Evolutionary conservation across 2,797 vertebrate species (phyloP).

Genomic region (Takifugu rubripes): DNA sequence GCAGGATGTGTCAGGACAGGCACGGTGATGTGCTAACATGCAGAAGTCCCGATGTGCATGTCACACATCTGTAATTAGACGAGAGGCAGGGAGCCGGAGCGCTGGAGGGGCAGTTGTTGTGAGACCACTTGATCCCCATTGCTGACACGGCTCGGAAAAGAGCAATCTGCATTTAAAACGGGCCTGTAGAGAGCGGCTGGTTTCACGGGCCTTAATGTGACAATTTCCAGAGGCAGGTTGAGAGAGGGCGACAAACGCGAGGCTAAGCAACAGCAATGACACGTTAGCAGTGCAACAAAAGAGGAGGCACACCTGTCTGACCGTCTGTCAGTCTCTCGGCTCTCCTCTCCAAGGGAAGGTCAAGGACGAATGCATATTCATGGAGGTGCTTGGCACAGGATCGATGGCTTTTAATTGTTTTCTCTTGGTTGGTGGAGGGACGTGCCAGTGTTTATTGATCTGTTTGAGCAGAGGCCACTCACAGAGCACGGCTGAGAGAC

Average conservation of each 20-base stretch:
- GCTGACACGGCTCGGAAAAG: constrained; percentile 54
- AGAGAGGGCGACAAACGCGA: neutral
- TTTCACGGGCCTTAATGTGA: constrained; percentile 50
- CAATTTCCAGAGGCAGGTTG: constrained; percentile 23
- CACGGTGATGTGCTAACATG: constrained; percentile 72
- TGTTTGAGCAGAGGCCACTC: constrained; percentile 81
- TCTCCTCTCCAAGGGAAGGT: constrained; percentile 78
- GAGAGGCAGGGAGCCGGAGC: constrained; percentile 46
- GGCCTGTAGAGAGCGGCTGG: constrained; percentile 60
- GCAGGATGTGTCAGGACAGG: constrained; percentile 71
- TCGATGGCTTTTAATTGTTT: constrained; percentile 98
- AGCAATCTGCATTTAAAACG: constrained; percentile 53
- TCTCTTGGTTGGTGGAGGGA: constrained; percentile 91
- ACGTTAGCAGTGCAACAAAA: constrained; percentile 12
- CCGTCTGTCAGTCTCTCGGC: constrained; percentile 32
- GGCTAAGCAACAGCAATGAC: neutral
- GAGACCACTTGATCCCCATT: constrained; percentile 54
- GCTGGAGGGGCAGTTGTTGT: constrained; percentile 59
- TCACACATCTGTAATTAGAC: constrained; percentile 77
- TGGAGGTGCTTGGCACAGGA: constrained; percentile 83
- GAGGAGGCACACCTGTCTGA: constrained; percentile 39
- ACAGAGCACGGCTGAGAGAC: constrained; percentile 72
- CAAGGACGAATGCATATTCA: constrained; percentile 99
- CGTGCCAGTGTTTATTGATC: constrained; percentile 95
- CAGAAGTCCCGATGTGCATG: constrained; percentile 65